Conservation (phyloP, 2,797 vertebrate species). For the Vireo griseus region DNA sequence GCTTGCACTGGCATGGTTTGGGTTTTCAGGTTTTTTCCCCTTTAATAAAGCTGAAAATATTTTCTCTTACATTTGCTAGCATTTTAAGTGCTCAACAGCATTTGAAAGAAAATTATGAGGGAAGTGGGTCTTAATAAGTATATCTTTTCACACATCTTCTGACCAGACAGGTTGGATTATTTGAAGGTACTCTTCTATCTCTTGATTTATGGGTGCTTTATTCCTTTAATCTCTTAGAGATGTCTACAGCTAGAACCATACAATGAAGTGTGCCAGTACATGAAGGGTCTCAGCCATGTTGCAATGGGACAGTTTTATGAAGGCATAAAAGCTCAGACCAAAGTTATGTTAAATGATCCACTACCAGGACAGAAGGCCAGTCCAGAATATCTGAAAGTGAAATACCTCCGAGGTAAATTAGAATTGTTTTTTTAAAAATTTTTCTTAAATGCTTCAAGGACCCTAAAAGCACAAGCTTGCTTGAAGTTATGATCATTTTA, state of each 20-base stretch:
- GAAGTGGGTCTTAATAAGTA: background rate
- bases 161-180: background rate
- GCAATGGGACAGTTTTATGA: constrained; percentile 98
- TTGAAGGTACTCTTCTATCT: background rate
- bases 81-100: background rate
- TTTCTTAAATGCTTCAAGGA: background rate
- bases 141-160: background rate
- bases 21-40: background rate
- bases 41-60: background rate
- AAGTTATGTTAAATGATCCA: constrained; percentile 96
- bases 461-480: background rate
- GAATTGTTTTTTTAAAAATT: background rate
- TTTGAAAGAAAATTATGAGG: background rate
- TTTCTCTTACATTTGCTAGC: background rate
- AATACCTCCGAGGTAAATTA: constrained; percentile 91
- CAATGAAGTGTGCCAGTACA: constrained; percentile 97
- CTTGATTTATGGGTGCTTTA: background rate
- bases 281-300: constrained; percentile 96
- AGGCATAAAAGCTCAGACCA: constrained; percentile 97
- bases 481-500: background rate
- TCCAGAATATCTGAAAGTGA: constrained; percentile 96
- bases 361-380: constrained; percentile 95
- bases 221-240: constrained; percentile 71
- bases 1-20: background rate
- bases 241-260: constrained; percentile 94